Evolutionary conservation across 2,888 invertebrate genomes (phyloP).

Genomic region (Patella pellucida): DNA sequence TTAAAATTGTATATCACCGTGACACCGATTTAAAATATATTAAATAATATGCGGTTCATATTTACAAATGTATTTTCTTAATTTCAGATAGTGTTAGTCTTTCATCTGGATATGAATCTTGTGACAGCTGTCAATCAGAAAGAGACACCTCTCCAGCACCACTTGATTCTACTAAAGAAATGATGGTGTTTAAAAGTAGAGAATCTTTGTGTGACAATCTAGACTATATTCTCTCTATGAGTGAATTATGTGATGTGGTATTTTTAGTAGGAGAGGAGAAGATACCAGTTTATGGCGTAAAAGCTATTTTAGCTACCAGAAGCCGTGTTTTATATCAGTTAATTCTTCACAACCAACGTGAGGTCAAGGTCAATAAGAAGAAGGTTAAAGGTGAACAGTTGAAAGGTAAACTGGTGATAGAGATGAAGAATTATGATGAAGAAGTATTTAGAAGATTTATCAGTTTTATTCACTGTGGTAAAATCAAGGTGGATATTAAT

Average conservation of each 20-base stretch:
- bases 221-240: neutral
- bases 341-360: neutral
- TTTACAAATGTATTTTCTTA: neutral
- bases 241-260: neutral
- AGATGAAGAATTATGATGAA: slow-evolving; percentile 4
- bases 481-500: neutral
- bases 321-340: neutral
- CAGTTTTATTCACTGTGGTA: slow-evolving; percentile 8
- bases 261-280: neutral
- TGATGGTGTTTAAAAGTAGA: neutral
- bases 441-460: slow-evolving; percentile 3
- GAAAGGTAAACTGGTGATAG: slow-evolving; percentile 1
- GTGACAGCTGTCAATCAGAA: neutral
- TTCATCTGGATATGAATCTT: neutral
- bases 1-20: neutral
- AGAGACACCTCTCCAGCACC: neutral
- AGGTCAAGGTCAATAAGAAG: neutral
- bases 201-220: slow-evolving; percentile 1
- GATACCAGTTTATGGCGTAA: neutral
- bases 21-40: neutral
- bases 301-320: neutral
- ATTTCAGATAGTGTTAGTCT: neutral
- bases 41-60: neutral
- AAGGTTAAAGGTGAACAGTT: neutral
- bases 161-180: neutral